phyloP scores from a whole-genome alignment of 2,888 invertebrate species.

The Cremastinae sp. region DNA sequence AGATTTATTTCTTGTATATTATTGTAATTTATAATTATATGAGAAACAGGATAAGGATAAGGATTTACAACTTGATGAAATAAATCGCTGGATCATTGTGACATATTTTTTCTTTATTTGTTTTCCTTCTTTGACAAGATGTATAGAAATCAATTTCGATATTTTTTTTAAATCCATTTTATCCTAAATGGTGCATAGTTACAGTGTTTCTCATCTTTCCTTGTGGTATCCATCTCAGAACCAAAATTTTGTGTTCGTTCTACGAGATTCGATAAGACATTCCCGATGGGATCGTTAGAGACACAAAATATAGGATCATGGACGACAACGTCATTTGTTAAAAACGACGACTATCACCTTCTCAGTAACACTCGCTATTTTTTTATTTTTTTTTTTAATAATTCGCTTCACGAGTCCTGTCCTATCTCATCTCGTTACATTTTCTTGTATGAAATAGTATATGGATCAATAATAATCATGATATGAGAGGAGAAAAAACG shows the following conservation, averaged over 20 bases:
- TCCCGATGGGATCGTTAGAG: constrained; percentile 23
- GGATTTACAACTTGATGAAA: constrained; percentile 19
- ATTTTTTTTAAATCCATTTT: constrained; percentile 32
- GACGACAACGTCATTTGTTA: neutral
- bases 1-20: too few species aligned
- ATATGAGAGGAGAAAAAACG: constrained; percentile 18
- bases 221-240: constrained; percentile 16
- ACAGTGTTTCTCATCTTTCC: constrained; percentile 44
- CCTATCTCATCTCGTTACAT: neutral
- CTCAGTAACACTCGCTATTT: neutral
- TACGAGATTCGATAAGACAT: constrained; percentile 15
- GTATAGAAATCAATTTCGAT: constrained; percentile 55
- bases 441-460: constrained; percentile 16
- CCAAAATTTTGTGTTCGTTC: constrained; percentile 6
- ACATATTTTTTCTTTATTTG: constrained; percentile 50
- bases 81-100: constrained; percentile 23
- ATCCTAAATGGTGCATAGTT: constrained; percentile 57
- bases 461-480: constrained; percentile 18
- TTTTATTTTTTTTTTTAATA: neutral
- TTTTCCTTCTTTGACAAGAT: constrained; percentile 49
- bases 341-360: neutral
- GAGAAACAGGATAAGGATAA: neutral
- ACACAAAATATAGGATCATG: constrained; percentile 24
- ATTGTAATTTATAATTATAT: neutral
- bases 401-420: neutral